Conservation (phyloP, 2,888 invertebrate genomes). For the Pomacea canaliculata region DNA sequence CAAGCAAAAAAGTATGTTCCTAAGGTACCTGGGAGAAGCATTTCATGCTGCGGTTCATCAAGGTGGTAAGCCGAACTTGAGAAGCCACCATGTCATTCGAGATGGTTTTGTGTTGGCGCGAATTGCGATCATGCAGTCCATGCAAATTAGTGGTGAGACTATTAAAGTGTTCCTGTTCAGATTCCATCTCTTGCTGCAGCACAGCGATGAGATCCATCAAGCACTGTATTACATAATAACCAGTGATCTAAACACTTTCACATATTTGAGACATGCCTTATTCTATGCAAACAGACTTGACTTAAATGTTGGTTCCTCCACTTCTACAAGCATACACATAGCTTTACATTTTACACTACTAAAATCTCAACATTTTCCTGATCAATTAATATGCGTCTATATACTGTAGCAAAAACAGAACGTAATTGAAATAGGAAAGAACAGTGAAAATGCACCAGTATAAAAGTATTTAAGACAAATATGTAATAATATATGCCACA, state of each 20-base stretch:
- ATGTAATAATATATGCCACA: too few relatives aligned
- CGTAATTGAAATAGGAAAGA: too few relatives aligned
- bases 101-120: constrained; percentile 64
- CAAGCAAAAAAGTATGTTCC: not conserved
- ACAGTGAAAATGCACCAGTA: not conserved
- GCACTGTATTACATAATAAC: constrained; percentile 45
- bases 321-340: too few relatives aligned
- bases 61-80: constrained; percentile 66
- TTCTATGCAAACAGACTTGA: too few relatives aligned
- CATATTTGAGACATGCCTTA: too few relatives aligned
- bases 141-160: constrained; percentile 62
- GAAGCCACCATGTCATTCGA: constrained; percentile 66
- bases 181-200: constrained; percentile 69
- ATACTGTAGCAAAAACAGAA: too few relatives aligned
- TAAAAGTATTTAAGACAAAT: not conserved
- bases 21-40: constrained; percentile 69
- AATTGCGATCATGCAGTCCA: constrained; percentile 54
- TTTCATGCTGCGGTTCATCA: constrained; percentile 70
- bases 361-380: too few relatives aligned
- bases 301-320: too few relatives aligned
- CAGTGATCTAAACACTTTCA: too few relatives aligned
- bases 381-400: too few relatives aligned
- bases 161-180: constrained; percentile 69
- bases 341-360: too few relatives aligned
- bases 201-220: constrained; percentile 66